Evolutionary conservation across 2,797 vertebrate genomes (phyloP), one percentile per base, ranked within the genome.

Genomic region (Diplodus sargus): DNA sequence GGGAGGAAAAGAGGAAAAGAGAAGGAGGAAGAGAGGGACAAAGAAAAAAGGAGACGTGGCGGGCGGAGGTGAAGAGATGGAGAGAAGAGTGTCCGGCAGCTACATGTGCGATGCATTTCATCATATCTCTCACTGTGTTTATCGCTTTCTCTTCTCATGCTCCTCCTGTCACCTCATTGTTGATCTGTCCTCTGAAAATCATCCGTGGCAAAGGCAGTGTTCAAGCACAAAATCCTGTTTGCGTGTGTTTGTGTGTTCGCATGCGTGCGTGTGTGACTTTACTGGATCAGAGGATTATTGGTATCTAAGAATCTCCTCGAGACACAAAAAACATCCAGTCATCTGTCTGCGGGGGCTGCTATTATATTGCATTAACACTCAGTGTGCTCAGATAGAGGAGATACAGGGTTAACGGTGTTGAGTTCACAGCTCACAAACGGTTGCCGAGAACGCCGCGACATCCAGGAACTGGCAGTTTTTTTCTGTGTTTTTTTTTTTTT

Each of bases 241-340:
- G 28, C 52, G 68, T 84, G 63, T 49, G 43, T 30, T 23, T 65
- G 69, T 53, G 17, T 74, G 20, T 17, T 39, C 59, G 58, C 84
- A 52, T 42, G 14, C 42, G 34, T 45, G 52, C 45, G 5, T 64
- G 69, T 71, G 79, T 65, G 69, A 78, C 76, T 80, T 67, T 51
- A 76, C 62, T 59, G 77, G 57, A 85, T 81, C 74, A 78, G 54
- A 69, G 80, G 87, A 86, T 89, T 85, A 87, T 49, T 34, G 57
- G 54, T 71, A 79, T 86, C 74, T 62, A 77, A 83, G 83, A 88
- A 88, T 86, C 74, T 83, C 71, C 66, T 78, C 17, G 14, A 84
- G 77, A 83, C n/a, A 53, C 67, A 63, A 81, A 63, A 81, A 82
- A 57, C 74, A 82, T 45, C 58, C 45, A 71, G 43, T 76, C 61